Evolutionary conservation across 2,113 vertebrate genomes (phyloP).

Genomic region (Stercorarius parasiticus): DNA sequence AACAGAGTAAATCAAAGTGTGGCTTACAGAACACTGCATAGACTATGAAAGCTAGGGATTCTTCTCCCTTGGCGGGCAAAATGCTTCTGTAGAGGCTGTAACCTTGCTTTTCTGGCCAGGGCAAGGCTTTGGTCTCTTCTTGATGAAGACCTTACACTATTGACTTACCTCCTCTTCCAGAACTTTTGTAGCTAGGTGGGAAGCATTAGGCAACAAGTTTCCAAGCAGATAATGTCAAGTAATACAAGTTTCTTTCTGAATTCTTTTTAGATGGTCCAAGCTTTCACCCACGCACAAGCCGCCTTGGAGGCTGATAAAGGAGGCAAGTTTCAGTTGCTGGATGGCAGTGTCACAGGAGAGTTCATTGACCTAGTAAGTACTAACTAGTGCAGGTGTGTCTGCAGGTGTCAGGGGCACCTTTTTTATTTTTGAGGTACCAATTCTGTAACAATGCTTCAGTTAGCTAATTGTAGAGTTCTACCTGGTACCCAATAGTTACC

Average conservation of each 20-base stretch:
- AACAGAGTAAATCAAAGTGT: background rate
- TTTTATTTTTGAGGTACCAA: background rate
- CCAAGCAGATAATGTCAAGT: background rate
- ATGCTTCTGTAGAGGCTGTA: background rate
- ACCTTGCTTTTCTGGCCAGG: background rate
- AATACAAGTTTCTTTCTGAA: background rate
- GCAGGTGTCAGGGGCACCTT: background rate
- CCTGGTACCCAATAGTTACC: background rate
- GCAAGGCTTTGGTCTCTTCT: background rate
- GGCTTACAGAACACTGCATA: background rate
- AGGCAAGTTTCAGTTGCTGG: conserved; percentile 87
- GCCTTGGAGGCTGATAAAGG: conserved; percentile 82
- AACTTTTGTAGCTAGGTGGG: background rate
- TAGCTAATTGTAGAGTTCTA: background rate
- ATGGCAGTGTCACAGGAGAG: conserved; percentile 85
- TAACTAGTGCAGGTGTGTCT: background rate
- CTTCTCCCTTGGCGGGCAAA: background rate
- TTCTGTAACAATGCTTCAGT: background rate
- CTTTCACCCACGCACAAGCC: conserved; percentile 87
- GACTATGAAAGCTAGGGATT: background rate
- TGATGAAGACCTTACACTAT: background rate
- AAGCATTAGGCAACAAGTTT: background rate
- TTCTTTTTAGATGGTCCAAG: conserved; percentile 84
- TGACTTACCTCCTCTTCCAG: background rate
- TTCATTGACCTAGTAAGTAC: conserved; percentile 88